These are phyloP conservation scores for Nasonovia ribisnigri DNA, from an alignment of 2,888 invertebrate genomes.

Conservation along the genomic window DNA sequence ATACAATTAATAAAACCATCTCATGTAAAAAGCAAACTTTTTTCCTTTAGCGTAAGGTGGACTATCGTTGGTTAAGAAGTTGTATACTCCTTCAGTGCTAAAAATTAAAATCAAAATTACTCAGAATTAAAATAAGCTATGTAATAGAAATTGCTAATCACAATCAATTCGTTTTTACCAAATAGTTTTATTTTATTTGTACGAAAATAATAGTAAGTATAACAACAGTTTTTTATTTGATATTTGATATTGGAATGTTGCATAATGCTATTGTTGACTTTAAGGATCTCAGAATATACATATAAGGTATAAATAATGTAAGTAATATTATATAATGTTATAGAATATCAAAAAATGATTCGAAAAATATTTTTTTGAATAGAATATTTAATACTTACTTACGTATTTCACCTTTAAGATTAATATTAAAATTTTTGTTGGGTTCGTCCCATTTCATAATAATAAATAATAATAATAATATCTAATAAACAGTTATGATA, in stretches of 20 bases:
- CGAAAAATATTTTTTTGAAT: neutral
- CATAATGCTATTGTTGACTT: neutral
- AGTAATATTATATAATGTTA: neutral
- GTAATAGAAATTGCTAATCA: neutral
- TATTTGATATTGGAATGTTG: neutral
- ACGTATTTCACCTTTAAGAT: too few relatives aligned
- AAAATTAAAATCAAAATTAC: neutral
- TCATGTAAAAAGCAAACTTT: neutral
- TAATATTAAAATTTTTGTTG: too few relatives aligned
- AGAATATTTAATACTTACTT: neutral
- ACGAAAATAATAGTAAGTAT: neutral
- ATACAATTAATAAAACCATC: neutral
- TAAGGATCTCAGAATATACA: neutral
- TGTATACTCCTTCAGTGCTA: neutral
- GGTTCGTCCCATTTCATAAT: too few relatives aligned
- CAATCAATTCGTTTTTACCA: neutral
- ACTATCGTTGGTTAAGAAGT: neutral
- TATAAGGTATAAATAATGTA: neutral
- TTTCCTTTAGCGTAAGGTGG: constrained; percentile 11
- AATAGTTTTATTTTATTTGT: neutral
- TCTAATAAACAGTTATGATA: neutral
- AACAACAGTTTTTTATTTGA: neutral
- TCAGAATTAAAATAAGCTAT: neutral
- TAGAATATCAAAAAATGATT: neutral
- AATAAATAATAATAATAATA: too few relatives aligned